Conservation (phyloP, 2,888 invertebrate genomes). For the Polymixis lichenea region DNA sequence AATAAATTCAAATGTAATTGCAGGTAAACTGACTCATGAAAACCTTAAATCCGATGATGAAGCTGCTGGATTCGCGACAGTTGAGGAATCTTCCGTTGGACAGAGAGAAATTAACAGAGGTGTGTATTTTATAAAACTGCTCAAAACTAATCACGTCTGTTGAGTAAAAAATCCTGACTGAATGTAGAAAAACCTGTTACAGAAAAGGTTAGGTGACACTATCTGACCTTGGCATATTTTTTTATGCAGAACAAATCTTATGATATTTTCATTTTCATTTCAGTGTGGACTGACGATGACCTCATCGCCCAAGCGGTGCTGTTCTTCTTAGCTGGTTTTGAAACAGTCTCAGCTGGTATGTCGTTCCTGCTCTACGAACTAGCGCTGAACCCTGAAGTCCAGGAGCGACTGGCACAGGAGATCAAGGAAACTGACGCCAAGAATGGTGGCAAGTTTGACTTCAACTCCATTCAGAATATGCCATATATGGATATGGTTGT, state of each 20-base stretch:
- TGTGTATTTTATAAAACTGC: too few species aligned
- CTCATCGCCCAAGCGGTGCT: conserved; percentile 86
- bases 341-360: conserved; percentile 85
- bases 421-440: conserved; percentile 85
- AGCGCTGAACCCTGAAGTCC: conserved; percentile 90
- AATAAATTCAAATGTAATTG: too few species aligned
- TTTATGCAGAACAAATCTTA: too few species aligned
- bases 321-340: conserved; percentile 91
- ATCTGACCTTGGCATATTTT: too few species aligned
- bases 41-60: conserved; percentile 55
- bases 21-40: too few species aligned
- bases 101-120: conserved; percentile 66
- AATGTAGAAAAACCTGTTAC: too few species aligned
- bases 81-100: conserved; percentile 79
- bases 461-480: conserved; percentile 89
- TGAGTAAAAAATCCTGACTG: too few species aligned
- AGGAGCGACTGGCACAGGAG: conserved; percentile 89
- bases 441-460: conserved; percentile 84
- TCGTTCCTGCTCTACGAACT: conserved; percentile 90
- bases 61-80: conserved; percentile 80
- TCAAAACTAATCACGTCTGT: too few species aligned
- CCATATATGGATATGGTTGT: conserved; percentile 92
- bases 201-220: too few species aligned
- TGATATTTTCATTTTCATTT: conserved; percentile 22
- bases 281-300: conserved; percentile 83